Conservation (phyloP, 2,888 invertebrate genomes). For the Andrena hattorfiana region DNA sequence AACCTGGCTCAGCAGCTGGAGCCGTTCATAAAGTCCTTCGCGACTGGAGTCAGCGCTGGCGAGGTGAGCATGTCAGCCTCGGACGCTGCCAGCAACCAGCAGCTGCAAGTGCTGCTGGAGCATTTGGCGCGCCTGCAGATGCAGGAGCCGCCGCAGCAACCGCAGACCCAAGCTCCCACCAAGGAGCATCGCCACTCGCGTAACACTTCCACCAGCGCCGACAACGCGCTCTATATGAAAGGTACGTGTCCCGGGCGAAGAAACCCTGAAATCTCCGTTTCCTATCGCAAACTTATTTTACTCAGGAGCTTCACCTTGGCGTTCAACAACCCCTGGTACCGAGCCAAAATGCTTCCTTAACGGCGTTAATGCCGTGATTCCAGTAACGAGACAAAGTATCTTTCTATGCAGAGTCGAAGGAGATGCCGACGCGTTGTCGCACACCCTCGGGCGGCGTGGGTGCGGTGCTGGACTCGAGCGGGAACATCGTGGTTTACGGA, state of each 20-base stretch:
- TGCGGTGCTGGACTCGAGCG: constrained; percentile 81
- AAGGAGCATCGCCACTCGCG: constrained; percentile 82
- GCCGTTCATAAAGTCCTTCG: constrained; percentile 88
- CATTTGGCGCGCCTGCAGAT: constrained; percentile 85
- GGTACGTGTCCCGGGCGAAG: constrained; percentile 65
- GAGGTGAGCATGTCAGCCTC: constrained; percentile 80
- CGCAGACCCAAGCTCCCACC: constrained; percentile 75
- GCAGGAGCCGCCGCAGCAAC: constrained; percentile 76
- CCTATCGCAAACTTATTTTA: too few species aligned
- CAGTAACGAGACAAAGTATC: too few species aligned
- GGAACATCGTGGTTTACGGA: constrained; percentile 82
- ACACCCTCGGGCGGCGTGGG: constrained; percentile 80
- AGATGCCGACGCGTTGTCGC: constrained; percentile 80
- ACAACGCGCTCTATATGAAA: constrained; percentile 83
- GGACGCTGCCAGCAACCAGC: constrained; percentile 85
- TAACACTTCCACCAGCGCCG: constrained; percentile 76
- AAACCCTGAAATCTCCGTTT: too few species aligned
- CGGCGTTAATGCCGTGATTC: too few species aligned
- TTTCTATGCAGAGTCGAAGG: constrained; percentile 77
- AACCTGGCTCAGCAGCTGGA: constrained; percentile 88
- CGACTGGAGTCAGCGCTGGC: constrained; percentile 81
- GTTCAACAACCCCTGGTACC: too few species aligned
- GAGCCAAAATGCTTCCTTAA: too few species aligned
- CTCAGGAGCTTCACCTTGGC: too few species aligned
- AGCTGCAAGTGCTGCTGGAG: constrained; percentile 86